Evolutionary conservation across 2,797 vertebrate species (phyloP).

Genomic region (Acanthurus tractus): DNA sequence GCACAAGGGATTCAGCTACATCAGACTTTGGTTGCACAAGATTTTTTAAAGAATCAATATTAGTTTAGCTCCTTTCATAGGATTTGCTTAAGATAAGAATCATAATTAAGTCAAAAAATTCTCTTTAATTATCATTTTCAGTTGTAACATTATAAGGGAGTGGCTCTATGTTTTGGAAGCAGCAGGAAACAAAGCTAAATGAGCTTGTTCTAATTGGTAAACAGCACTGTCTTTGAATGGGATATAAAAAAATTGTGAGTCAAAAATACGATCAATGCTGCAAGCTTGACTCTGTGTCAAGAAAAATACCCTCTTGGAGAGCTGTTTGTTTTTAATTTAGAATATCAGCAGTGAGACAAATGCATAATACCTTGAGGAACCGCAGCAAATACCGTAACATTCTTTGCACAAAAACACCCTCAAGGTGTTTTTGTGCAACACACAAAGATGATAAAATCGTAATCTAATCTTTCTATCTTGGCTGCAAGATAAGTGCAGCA

Average conservation of each 20-base stretch:
- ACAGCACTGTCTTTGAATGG: not conserved
- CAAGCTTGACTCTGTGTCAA: not conserved
- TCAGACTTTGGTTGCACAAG: too few species aligned
- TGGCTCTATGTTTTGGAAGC: too few species aligned
- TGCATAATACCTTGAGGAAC: not conserved
- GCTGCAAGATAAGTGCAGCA: too few species aligned
- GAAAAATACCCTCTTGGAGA: conserved; percentile 15
- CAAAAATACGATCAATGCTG: not conserved
- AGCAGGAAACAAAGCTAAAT: too few species aligned
- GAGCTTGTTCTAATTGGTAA: not conserved
- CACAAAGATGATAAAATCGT: conserved; percentile 23
- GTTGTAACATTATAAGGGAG: too few species aligned
- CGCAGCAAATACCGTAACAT: not conserved
- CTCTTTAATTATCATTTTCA: too few species aligned
- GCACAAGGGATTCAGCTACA: too few species aligned
- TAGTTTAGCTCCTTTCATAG: too few species aligned
- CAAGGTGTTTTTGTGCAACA: conserved; percentile 32
- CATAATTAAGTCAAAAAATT: too few species aligned
- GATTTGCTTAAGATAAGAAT: too few species aligned
- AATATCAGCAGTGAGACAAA: conserved; percentile 25
- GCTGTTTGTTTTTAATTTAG: conserved; percentile 12
- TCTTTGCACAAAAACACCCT: conserved; percentile 23
- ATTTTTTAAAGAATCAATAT: too few species aligned
- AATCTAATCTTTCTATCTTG: conserved; percentile 32
- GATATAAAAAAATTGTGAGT: not conserved